Evolutionary conservation across 2,113 vertebrate genomes (phyloP).

Genomic region (Capricornis sumatraensis): DNA sequence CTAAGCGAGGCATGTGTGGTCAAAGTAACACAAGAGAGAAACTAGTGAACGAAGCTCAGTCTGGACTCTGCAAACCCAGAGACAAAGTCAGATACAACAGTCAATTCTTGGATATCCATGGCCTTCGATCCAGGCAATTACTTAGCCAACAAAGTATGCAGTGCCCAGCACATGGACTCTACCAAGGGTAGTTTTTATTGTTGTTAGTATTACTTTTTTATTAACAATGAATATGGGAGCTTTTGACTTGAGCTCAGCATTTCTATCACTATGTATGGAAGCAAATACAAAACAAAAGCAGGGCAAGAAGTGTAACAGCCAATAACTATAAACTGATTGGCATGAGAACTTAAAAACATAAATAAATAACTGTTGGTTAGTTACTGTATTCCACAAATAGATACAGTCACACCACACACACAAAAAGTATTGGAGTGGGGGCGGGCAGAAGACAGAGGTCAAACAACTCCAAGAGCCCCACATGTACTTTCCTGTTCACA

Average conservation of each 20-base stretch:
- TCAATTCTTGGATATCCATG: neutral
- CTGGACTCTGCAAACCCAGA: neutral
- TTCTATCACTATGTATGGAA: neutral
- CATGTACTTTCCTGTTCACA: neutral
- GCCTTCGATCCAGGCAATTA: neutral
- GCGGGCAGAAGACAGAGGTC: neutral
- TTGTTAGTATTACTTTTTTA: neutral
- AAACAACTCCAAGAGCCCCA: neutral
- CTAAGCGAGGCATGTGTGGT: neutral
- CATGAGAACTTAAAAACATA: neutral
- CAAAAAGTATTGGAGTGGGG: accelerated
- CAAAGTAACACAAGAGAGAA: neutral
- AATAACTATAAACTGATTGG: neutral
- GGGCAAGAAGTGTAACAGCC: neutral
- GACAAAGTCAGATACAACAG: neutral
- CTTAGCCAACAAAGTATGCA: neutral
- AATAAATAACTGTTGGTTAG: neutral
- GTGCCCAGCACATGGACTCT: neutral
- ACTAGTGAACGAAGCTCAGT: neutral
- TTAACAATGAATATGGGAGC: neutral
- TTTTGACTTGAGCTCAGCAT: neutral
- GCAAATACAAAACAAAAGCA: neutral
- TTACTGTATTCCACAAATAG: neutral
- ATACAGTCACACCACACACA: neutral
- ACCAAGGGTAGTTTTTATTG: neutral